Base-by-base conservation (phyloP, 2,797 vertebrate genomes). In the Karalla daura region DNA sequence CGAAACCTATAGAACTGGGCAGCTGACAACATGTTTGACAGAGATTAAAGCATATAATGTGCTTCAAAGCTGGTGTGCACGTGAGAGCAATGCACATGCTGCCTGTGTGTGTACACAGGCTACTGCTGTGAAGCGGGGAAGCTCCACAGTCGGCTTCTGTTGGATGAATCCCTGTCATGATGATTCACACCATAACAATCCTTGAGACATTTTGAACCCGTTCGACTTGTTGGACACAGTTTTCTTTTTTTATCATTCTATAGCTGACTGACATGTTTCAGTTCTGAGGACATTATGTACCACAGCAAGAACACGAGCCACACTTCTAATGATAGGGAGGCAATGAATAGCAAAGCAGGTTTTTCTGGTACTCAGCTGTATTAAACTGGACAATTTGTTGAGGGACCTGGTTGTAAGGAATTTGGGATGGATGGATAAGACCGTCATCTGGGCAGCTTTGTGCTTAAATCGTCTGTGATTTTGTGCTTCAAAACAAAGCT, bases 41-140 rank as follows among this genome's bases (percentile, higher is more conserved):
- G 1, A 24, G 17, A 63, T 5, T 44, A 30, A 40, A 63, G 52
- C 27, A 9, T 17, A 8, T 37, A 44, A 54, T 15, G 27, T 11
- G 52, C 17, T 47, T 77, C 32, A 65, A 32, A 46, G 41, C 9
- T 5, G 32, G 46, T 3, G 18, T 2, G 27, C 71, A 71, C 23
- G 74, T 78, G 63, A 73, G 39, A 60, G 70, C 13, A 30, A n/a
- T 49, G 36, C 78, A 73, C 30, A 44, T 72, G 59, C 41, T 21
- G 18, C 7, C 10, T 20, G 10, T 23, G 40, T 43, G 40, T 6
- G 20, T 41, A 17, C 9, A 23, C 9, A 30, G 37, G 14, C 21
- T 33, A 20, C 2, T 13, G 46, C 10, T 36, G 47, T 28, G 17
- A 50, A 37, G 18, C 63, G 25, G 33, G 24, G 8, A 37, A 36